Conservation (phyloP, 2,888 invertebrate genomes). For the Leptinotarsa rubiginosa region DNA sequence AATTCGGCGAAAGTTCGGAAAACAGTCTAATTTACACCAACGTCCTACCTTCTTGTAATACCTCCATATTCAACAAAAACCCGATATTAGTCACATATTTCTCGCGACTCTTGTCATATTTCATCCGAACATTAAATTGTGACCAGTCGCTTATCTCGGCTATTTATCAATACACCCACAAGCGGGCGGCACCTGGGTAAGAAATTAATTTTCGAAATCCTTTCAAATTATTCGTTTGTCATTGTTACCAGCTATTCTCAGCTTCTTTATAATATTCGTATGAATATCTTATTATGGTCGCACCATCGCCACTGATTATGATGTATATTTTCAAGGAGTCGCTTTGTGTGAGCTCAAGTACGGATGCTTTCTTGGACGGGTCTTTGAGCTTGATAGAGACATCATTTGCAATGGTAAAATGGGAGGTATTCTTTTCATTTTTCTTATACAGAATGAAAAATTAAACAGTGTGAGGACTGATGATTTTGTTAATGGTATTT, state of each 20-base stretch:
- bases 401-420: background rate
- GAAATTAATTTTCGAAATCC: conserved; percentile 63
- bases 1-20: no score
- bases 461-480: no score
- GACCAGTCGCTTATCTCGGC: conserved; percentile 46
- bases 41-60: background rate
- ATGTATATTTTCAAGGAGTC: conserved; percentile 52
- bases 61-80: background rate
- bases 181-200: conserved; percentile 58
- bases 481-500: no score
- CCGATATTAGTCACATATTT: conserved; percentile 9
- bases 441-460: no score
- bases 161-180: conserved; percentile 59
- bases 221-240: conserved; percentile 57
- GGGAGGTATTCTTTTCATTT: no score
- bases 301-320: conserved; percentile 40
- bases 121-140: conserved; percentile 23
- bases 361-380: background rate
- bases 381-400: background rate
- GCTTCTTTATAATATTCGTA: conserved; percentile 57
- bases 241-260: conserved; percentile 58
- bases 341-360: conserved; percentile 37
- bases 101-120: background rate
- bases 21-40: no score
- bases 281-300: conserved; percentile 56